phyloP scores from a whole-genome alignment of 2,888 invertebrate genomes.

The Drosophila villosipedis region DNA sequence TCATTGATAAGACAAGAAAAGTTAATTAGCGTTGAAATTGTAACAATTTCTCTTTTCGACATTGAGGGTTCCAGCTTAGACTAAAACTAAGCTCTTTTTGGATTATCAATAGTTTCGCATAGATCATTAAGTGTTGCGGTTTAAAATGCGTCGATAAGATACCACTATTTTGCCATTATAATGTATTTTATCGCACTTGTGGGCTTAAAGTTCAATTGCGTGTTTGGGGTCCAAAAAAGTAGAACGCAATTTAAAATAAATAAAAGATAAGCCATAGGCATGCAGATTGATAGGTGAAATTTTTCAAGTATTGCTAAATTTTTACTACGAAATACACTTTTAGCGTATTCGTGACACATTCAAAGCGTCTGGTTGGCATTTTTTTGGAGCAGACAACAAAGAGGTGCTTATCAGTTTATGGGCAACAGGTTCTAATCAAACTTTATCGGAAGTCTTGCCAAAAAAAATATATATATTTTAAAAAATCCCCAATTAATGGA shows the following conservation, averaged over 20 bases:
- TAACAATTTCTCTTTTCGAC: background rate
- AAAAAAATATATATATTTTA: background rate
- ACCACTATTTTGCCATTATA: conserved; percentile 19
- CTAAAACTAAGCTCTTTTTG: background rate
- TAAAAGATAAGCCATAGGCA: conserved; percentile 37
- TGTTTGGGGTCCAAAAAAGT: conserved; percentile 35
- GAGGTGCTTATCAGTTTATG: conserved; percentile 30
- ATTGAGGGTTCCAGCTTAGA: conserved; percentile 9
- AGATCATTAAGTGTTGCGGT: conserved; percentile 30
- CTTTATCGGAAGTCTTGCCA: background rate
- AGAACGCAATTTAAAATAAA: conserved; percentile 61
- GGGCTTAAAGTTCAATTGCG: conserved; percentile 46
- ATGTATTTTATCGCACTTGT: conserved; percentile 31
- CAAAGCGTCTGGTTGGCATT: conserved; percentile 52
- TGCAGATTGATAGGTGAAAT: conserved; percentile 39
- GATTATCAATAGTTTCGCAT: conserved; percentile 25
- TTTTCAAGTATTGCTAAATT: conserved; percentile 47
- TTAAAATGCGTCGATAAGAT: conserved; percentile 46
- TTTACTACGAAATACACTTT: conserved; percentile 46
- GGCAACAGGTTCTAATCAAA: conserved; percentile 13
- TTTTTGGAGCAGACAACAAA: conserved; percentile 43
- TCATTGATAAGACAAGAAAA: background rate
- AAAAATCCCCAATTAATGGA: background rate
- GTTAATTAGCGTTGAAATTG: background rate
- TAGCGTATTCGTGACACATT: conserved; percentile 53